Evolutionary conservation across 2,113 vertebrate genomes (phyloP).

Genomic region (Pipra filicauda): DNA sequence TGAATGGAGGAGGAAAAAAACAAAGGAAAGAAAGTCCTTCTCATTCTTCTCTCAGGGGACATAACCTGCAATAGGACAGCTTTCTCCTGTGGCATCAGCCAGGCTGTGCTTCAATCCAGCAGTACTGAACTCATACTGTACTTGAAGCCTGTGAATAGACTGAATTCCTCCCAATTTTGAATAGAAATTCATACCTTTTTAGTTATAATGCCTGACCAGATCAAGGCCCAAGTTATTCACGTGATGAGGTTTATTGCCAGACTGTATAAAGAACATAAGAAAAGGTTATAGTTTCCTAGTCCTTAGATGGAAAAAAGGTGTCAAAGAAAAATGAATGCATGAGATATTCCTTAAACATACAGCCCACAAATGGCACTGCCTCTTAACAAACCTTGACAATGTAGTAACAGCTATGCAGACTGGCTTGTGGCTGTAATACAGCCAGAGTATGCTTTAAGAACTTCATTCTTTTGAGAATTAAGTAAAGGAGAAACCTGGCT

Average conservation of each 20-base stretch:
- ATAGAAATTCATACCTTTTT: not conserved
- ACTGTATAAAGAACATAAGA: not conserved
- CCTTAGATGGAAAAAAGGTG: not conserved
- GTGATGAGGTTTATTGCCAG: not conserved
- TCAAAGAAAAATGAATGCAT: not conserved
- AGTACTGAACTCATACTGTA: not conserved
- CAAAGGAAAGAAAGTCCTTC: conserved; percentile 13
- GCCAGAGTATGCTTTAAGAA: not conserved
- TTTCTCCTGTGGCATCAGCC: not conserved
- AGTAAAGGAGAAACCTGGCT: not conserved
- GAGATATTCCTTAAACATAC: not conserved
- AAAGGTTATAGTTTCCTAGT: not conserved
- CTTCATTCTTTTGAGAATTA: not conserved
- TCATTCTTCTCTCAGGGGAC: not conserved
- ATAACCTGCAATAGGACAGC: not conserved
- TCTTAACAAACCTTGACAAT: not conserved
- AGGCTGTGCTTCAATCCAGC: not conserved
- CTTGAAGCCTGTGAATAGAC: not conserved
- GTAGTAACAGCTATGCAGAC: not conserved
- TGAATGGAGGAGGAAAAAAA: not conserved
- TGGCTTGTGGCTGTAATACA: not conserved
- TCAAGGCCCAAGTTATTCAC: not conserved
- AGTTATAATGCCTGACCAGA: conserved; percentile 6
- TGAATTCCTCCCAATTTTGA: not conserved
- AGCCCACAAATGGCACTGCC: not conserved